These are phyloP conservation scores for Apamea monoglypha DNA, from an alignment of 2,888 invertebrate species.

Conservation along the genomic window DNA sequence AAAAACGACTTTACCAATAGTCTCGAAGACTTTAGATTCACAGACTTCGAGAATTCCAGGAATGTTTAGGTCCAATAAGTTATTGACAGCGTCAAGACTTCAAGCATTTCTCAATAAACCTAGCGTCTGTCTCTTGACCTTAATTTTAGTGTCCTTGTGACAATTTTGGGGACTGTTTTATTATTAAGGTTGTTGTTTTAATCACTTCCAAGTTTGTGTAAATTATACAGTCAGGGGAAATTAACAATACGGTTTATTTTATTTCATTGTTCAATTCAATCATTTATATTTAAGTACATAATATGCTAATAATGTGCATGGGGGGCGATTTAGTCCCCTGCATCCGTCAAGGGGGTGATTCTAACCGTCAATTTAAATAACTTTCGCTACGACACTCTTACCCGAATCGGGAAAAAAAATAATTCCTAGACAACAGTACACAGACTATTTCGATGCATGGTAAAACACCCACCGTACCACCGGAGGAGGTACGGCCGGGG, in stretches of 20 bases:
- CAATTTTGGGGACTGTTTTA: neutral
- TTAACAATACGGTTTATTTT: neutral
- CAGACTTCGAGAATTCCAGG: slow-evolving; percentile 20
- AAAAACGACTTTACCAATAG: slow-evolving; percentile 1
- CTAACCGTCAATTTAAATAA: no score
- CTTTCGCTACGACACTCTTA: no score
- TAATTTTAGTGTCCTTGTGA: neutral
- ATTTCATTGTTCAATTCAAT: neutral
- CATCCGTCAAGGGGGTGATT: no score
- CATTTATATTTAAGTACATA: neutral
- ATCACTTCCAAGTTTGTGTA: neutral
- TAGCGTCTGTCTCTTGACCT: neutral
- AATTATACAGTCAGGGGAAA: neutral
- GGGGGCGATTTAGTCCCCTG: no score
- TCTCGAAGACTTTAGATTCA: slow-evolving; percentile 17
- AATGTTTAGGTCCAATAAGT: slow-evolving; percentile 34
- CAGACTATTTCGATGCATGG: no score
- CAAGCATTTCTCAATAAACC: slow-evolving; percentile 32
- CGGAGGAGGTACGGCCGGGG: no score
- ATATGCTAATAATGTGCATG: no score
- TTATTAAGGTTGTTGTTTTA: neutral
- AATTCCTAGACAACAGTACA: no score
- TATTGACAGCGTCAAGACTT: slow-evolving; percentile 11
- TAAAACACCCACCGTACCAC: no score
- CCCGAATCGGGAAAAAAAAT: no score